Percentiles rank a stretch among this genome's conserved stretches.
These are phyloP conservation scores for Drosophila austrosaltans DNA, from an alignment of 2,888 invertebrate genomes.

Conservation along the genomic window DNA sequence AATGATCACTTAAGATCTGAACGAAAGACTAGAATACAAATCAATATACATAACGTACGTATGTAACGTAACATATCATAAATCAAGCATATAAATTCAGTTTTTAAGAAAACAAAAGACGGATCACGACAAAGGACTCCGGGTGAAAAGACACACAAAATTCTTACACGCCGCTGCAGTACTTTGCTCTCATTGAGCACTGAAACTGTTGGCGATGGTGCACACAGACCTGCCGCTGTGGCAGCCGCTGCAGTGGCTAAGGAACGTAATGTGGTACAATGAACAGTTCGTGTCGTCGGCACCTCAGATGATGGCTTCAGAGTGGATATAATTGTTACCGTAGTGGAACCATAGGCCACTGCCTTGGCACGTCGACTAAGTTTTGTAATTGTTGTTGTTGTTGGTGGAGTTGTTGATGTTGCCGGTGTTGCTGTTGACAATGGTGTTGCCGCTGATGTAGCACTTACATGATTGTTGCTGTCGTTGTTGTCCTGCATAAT, in stretches of 20 bases:
- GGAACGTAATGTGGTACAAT: conserved; percentile 62
- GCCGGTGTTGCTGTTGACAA: not conserved
- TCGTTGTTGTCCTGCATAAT: conserved; percentile 16
- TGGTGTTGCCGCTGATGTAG: not conserved
- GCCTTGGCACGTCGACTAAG: conserved; percentile 50
- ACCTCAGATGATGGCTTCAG: conserved; percentile 41
- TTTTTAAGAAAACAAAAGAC: no score
- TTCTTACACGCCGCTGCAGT: conserved; percentile 95
- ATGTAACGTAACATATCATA: no score
- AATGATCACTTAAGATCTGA: no score
- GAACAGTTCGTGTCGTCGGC: conserved; percentile 59
- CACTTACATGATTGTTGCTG: not conserved
- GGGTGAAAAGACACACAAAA: no score
- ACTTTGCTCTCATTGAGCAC: conserved; percentile 86
- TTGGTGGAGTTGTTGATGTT: conserved; percentile 8
- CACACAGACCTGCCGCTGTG: conserved; percentile 62
- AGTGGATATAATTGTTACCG: conserved; percentile 61
- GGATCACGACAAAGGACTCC: conserved; percentile 53
- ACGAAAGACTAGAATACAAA: no score
- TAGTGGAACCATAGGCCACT: conserved; percentile 55
- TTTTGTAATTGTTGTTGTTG: conserved; percentile 28
- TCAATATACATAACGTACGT: no score
- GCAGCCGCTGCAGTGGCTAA: conserved; percentile 65
- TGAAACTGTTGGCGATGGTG: conserved; percentile 73
- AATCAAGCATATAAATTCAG: no score